Evolutionary conservation across 2,113 vertebrate genomes (phyloP).

Genomic region (Panthera uncia): DNA sequence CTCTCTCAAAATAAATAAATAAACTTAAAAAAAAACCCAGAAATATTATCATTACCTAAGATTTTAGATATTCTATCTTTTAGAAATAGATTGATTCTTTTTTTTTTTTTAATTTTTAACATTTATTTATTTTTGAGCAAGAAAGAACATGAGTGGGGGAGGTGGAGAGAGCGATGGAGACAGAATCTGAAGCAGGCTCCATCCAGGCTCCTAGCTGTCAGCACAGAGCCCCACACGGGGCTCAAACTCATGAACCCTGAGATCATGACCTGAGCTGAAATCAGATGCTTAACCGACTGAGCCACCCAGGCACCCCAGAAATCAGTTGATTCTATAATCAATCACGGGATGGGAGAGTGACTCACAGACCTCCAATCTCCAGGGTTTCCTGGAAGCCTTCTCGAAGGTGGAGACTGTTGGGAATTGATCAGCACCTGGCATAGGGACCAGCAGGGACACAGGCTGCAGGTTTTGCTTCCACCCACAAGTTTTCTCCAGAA

Average conservation of each 20-base stretch:
- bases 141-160: too few species aligned
- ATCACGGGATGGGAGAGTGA: background rate
- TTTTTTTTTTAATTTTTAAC: too few species aligned
- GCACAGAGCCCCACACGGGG: too few species aligned
- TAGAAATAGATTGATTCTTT: background rate
- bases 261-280: too few species aligned
- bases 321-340: background rate
- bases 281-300: too few species aligned
- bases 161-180: too few species aligned
- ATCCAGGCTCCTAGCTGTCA: too few species aligned
- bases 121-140: too few species aligned
- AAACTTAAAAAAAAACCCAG: background rate
- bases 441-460: fast-evolving
- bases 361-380: background rate
- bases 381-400: background rate
- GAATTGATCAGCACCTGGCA: background rate
- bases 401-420: background rate
- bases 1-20: background rate
- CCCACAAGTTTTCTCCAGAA: background rate
- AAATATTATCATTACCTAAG: slow-evolving; percentile 19
- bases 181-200: too few species aligned
- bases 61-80: background rate
- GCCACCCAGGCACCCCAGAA: background rate
- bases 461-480: background rate
- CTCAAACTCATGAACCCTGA: too few species aligned